Evolutionary conservation across 2,797 vertebrate genomes (phyloP).

Genomic region (Salmo trutta): DNA sequence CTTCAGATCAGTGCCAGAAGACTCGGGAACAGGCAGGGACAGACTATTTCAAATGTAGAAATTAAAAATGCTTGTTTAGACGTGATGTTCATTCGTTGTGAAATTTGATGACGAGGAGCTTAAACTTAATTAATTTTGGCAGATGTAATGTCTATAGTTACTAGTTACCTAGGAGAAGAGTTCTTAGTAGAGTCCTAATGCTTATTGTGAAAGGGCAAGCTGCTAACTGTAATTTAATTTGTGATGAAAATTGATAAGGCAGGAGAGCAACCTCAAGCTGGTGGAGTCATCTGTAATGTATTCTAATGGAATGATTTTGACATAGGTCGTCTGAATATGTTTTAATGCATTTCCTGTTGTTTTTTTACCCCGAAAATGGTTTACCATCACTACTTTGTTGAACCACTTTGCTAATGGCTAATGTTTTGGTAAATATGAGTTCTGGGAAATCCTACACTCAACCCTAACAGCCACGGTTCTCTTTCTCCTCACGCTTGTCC

Average conservation of each 20-base stretch:
- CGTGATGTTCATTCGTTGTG: background rate
- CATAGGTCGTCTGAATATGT: background rate
- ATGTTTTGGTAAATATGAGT: background rate
- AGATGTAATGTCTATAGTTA: background rate
- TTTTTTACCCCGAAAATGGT: background rate
- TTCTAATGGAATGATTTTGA: background rate
- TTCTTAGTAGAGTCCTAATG: background rate
- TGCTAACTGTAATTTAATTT: background rate
- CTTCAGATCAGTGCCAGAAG: background rate
- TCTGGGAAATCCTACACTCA: constrained; percentile 27
- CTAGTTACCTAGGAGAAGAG: background rate
- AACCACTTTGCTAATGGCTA: background rate
- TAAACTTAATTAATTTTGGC: background rate
- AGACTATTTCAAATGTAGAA: background rate
- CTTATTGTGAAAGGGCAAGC: background rate
- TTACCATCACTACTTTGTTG: background rate
- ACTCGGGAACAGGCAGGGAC: background rate
- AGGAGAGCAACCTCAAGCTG: background rate
- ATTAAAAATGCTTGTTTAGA: background rate
- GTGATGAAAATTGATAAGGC: background rate
- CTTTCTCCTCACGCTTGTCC: constrained; percentile 79
- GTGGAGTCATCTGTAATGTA: background rate
- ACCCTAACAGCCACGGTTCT: constrained; percentile 46
- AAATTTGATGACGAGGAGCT: background rate
- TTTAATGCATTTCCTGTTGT: background rate